Evolutionary conservation across 2,888 invertebrate genomes (phyloP).

Genomic region (Harpagoxenus sublaevis): DNA sequence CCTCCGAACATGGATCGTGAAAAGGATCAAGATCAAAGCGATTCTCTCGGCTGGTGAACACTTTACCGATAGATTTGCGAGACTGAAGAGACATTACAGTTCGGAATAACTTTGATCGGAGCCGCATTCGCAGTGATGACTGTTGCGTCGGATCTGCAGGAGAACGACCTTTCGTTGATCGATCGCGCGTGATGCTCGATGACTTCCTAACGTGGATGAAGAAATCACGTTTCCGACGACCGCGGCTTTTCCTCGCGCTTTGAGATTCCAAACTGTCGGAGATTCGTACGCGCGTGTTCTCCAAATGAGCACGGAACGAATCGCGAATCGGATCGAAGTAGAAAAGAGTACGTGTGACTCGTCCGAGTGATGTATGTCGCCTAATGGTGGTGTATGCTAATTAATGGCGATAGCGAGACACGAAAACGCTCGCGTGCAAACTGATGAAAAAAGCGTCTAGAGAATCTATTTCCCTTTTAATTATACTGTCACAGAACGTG

Average conservation of each 20-base stretch:
- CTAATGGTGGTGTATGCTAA: constrained; percentile 36
- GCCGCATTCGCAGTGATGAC: background rate
- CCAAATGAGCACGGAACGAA: background rate
- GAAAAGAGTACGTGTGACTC: constrained; percentile 12
- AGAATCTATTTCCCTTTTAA: constrained; percentile 26
- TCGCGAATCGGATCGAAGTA: background rate
- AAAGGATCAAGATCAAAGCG: no score
- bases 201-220: background rate
- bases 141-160: constrained; percentile 7
- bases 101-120: background rate
- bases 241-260: background rate
- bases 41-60: background rate
- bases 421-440: constrained; percentile 33
- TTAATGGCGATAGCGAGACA: constrained; percentile 39
- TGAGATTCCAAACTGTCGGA: background rate
- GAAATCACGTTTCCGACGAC: background rate
- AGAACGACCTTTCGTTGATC: constrained; percentile 17
- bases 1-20: background rate
- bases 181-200: constrained; percentile 26
- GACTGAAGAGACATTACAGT: background rate
- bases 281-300: background rate
- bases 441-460: constrained; percentile 13
- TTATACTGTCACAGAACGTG: constrained; percentile 2
- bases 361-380: constrained; percentile 9
- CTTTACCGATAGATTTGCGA: background rate